Evolutionary conservation across 2,113 vertebrate species (phyloP).

Genomic region (Chaenocephalus aceratus): DNA sequence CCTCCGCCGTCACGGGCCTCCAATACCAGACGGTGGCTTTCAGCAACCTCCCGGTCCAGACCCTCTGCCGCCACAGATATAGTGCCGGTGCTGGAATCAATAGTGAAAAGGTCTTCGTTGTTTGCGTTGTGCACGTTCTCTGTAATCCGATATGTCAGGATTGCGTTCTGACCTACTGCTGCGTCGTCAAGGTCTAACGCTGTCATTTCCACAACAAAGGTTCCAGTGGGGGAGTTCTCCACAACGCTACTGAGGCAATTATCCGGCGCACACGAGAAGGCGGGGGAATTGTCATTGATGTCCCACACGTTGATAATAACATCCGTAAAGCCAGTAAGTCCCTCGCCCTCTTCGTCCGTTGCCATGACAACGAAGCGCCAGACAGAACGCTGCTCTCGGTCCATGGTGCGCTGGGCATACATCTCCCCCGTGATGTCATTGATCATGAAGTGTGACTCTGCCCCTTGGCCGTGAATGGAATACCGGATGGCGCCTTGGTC

Average conservation of each 20-base stretch:
- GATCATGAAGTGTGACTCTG: slow-evolving; percentile 89
- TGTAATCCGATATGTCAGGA: slow-evolving; percentile 87
- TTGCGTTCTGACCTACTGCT: slow-evolving; percentile 88
- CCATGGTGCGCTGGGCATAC: slow-evolving; percentile 88
- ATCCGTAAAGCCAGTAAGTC: slow-evolving; percentile 92
- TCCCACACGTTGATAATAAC: slow-evolving; percentile 92
- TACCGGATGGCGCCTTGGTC: slow-evolving; percentile 89
- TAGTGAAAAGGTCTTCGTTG: slow-evolving; percentile 81
- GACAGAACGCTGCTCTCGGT: slow-evolving; percentile 88
- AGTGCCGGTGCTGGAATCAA: slow-evolving; percentile 86
- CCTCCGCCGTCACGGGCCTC: slow-evolving; percentile 91
- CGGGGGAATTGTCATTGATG: slow-evolving; percentile 90
- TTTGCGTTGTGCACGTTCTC: slow-evolving; percentile 72
- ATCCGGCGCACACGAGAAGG: slow-evolving; percentile 85
- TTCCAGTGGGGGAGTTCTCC: slow-evolving; percentile 88
- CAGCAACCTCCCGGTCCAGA: slow-evolving; percentile 87
- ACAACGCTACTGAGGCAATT: slow-evolving; percentile 86
- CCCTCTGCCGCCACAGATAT: slow-evolving; percentile 82
- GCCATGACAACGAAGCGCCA: slow-evolving; percentile 93
- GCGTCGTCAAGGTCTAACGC: slow-evolving; percentile 89
- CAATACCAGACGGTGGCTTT: slow-evolving; percentile 83
- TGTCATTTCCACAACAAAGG: slow-evolving; percentile 88
- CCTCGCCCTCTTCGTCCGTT: slow-evolving; percentile 91
- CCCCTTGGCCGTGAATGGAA: slow-evolving; percentile 90
- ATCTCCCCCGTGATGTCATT: slow-evolving; percentile 90